Evolutionary conservation across 1,140 invertebrate species (phyloP).

Genomic region (Pachyrhynchus sulphureomaculatus): DNA sequence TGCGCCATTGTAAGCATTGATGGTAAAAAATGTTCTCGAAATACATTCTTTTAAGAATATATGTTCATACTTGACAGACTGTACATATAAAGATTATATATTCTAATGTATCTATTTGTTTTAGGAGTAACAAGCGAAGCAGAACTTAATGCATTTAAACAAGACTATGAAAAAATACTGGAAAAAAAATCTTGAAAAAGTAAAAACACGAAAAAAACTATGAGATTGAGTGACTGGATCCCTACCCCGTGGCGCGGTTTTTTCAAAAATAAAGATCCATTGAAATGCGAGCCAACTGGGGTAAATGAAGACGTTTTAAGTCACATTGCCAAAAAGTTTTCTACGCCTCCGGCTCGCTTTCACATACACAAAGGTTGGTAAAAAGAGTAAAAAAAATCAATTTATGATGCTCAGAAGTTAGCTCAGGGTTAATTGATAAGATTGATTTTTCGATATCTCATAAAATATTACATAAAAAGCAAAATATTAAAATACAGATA

Average conservation of each 20-base stretch:
- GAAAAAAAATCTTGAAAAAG: conserved; percentile 75
- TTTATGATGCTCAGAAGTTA: too few relatives aligned
- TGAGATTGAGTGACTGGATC: conserved; percentile 73
- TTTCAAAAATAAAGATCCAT: conserved; percentile 62
- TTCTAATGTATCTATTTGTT: background rate
- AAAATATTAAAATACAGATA: too few relatives aligned
- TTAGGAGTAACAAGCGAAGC: conserved; percentile 22
- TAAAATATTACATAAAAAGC: too few relatives aligned
- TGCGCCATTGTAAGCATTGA: too few relatives aligned
- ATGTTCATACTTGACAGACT: background rate
- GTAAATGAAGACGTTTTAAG: conserved; percentile 63
- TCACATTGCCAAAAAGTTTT: conserved; percentile 69
- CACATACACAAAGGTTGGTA: conserved; percentile 29
- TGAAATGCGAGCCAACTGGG: conserved; percentile 57
- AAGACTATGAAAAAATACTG: conserved; percentile 63
- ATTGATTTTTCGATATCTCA: too few relatives aligned
- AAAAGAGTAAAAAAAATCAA: too few relatives aligned
- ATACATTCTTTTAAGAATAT: too few relatives aligned
- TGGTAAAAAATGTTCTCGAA: too few relatives aligned
- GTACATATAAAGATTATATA: background rate
- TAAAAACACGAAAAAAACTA: conserved; percentile 61
- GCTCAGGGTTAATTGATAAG: too few relatives aligned
- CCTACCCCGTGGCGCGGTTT: conserved; percentile 83
- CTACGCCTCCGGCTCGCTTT: conserved; percentile 62
- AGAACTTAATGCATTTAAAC: conserved; percentile 21